Base-by-base conservation (phyloP, 2,888 invertebrate species). In the Ophion ventricosus region DNA sequence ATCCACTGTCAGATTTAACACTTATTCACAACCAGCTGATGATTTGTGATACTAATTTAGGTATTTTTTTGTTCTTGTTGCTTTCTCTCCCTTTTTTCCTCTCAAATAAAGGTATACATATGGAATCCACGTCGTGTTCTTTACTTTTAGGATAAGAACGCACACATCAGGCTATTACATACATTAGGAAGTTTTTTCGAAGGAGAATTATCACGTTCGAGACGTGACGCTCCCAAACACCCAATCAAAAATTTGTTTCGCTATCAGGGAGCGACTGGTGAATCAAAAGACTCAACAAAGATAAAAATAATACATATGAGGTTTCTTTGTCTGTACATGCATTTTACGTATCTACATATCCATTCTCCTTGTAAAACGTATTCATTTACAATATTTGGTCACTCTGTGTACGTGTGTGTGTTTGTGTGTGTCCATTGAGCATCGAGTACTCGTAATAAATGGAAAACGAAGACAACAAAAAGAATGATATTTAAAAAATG, bases 11-110 rank as follows among this genome's bases (percentile, higher is more conserved):
- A 87, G 88, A 83, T 76, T 91, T 90, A 91, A 91, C 89, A 89
- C 89, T 91, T 90, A 91, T 86, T 91, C 91, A 91, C 91, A 91
- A 91, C 91, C 91, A 91, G 89, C 89, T 91, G 90, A 91, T 91
- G 91, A 91, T 90, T 90, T 91, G 88, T 90, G 90, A 89, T 89
- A 87, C 83, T 81, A 84, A 84, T 77, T 84, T 82, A 75, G 63
- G 43, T 75, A 67, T 74, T 80, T 56, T 61, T 80, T 49, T 61
- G 1, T 69, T 76, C 29, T 14, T 57, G 78, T 57, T 75, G 49
- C 26, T 69, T 20, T 61, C 54, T 70, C 17, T 25, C n/a, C 40
- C 23, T 63, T 77, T n/a, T 35, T 35, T 64, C 73, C 10, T 79
- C 59, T 78, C 61, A 66, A 76, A 26, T 74, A 64, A 70, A 78